These are phyloP conservation scores for Dyspetes luteomarginatus DNA, from an alignment of 2,888 invertebrate genomes.

Conservation along the genomic window DNA sequence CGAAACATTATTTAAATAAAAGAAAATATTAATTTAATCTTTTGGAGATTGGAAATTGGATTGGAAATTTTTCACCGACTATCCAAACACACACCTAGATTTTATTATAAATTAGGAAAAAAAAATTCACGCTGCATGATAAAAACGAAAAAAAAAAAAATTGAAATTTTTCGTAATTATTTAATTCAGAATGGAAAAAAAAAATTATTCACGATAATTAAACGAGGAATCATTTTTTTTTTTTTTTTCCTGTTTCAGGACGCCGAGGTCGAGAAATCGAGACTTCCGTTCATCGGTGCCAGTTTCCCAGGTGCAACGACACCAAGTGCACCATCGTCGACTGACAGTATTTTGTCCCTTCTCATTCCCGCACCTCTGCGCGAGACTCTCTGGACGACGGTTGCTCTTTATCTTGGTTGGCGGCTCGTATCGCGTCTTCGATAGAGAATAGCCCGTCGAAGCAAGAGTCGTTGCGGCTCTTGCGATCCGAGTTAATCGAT, in stretches of 20 bases:
- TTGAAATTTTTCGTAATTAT: constrained; percentile 18
- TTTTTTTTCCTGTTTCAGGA: constrained; percentile 77
- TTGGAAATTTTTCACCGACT: no score
- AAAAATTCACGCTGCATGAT: no score
- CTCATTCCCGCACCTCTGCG: constrained; percentile 81
- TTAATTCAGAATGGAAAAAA: no score
- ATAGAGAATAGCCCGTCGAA: constrained; percentile 74
- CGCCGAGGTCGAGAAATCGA: constrained; percentile 80
- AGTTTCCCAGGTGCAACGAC: constrained; percentile 70
- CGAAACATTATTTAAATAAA: no score
- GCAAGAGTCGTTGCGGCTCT: constrained; percentile 58
- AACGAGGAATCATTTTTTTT: no score
- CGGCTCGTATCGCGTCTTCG: constrained; percentile 81
- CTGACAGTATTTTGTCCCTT: constrained; percentile 79
- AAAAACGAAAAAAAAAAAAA: no score
- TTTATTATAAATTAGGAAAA: no score
- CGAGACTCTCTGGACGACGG: constrained; percentile 82
- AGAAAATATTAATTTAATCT: no score
- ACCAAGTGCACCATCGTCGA: constrained; percentile 72
- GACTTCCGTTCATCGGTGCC: constrained; percentile 78
- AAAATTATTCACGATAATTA: constrained; percentile 5
- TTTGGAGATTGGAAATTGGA: no score
- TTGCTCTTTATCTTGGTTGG: constrained; percentile 82
- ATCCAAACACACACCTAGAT: no score
- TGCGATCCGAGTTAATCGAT: constrained; percentile 64